A percentile compares a stretch with the other conserved stretches of the same genome.
phyloP scores from a whole-genome alignment of 2,113 vertebrate genomes.

The Trichechus manatus region DNA sequence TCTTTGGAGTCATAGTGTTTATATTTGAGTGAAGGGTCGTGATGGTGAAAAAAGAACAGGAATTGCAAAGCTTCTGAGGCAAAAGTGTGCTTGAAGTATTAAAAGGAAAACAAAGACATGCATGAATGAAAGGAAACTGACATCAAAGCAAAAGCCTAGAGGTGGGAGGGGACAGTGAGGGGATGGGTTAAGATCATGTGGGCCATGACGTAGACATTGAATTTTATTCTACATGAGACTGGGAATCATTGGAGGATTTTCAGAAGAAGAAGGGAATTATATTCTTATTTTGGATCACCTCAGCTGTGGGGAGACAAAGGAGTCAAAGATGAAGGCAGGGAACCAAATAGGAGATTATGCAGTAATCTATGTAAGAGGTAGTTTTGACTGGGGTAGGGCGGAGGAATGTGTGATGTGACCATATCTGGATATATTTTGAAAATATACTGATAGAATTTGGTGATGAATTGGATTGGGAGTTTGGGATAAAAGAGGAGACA shows the following conservation, averaged over 20 bases:
- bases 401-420: not conserved
- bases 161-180: not conserved
- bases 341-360: not conserved
- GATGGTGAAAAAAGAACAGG: not conserved
- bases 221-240: not conserved
- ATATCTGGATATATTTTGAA: not conserved
- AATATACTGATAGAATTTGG: not conserved
- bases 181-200: not conserved
- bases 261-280: not conserved
- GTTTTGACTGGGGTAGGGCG: not conserved
- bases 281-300: not conserved
- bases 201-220: not conserved
- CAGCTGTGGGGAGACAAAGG: not conserved
- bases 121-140: conserved; percentile 2
- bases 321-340: not conserved
- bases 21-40: not conserved
- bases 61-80: not conserved
- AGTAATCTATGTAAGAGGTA: not conserved
- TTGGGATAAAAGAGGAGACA: not conserved
- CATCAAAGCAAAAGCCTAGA: not conserved
- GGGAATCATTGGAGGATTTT: not conserved
- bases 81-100: not conserved
- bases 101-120: not conserved
- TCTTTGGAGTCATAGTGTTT: not conserved
- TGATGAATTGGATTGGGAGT: not conserved